Evolutionary conservation across 2,888 invertebrate genomes (phyloP).

Genomic region (Dasysyrphus albostriatus): DNA sequence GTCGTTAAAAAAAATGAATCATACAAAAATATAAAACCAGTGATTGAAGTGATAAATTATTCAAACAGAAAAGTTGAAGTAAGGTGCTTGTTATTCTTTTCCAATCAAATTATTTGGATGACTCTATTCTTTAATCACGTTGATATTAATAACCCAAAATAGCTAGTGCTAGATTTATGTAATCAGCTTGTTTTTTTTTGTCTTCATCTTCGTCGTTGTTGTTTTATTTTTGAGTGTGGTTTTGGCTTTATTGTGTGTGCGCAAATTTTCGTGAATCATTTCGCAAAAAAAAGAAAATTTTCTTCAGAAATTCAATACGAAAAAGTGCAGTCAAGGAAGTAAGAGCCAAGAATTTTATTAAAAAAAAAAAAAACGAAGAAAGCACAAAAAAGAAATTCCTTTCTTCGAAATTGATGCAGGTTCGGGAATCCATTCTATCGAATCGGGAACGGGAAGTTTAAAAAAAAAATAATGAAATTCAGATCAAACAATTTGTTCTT

Average conservation of each 20-base stretch:
- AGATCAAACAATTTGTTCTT: conserved; percentile 45
- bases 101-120: background rate
- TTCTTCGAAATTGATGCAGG: conserved; percentile 56
- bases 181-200: conserved; percentile 54
- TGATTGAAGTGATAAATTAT: conserved; percentile 16
- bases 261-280: conserved; percentile 65
- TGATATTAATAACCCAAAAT: conserved; percentile 70
- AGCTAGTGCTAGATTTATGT: conserved; percentile 67
- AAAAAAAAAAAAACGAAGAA: conserved; percentile 12
- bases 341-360: conserved; percentile 41
- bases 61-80: conserved; percentile 14
- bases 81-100: background rate
- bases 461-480: conserved; percentile 29
- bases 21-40: conserved; percentile 2
- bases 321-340: conserved; percentile 58
- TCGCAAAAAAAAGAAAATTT: background rate
- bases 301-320: conserved; percentile 26
- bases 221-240: conserved; percentile 29
- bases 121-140: conserved; percentile 45
- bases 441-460: conserved; percentile 22
- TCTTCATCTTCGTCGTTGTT: conserved; percentile 39
- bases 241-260: conserved; percentile 48
- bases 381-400: conserved; percentile 34
- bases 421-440: conserved; percentile 39
- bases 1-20: background rate